phyloP scores from a whole-genome alignment of 2,888 invertebrate species.

The Zaprionus obscuricornis region DNA sequence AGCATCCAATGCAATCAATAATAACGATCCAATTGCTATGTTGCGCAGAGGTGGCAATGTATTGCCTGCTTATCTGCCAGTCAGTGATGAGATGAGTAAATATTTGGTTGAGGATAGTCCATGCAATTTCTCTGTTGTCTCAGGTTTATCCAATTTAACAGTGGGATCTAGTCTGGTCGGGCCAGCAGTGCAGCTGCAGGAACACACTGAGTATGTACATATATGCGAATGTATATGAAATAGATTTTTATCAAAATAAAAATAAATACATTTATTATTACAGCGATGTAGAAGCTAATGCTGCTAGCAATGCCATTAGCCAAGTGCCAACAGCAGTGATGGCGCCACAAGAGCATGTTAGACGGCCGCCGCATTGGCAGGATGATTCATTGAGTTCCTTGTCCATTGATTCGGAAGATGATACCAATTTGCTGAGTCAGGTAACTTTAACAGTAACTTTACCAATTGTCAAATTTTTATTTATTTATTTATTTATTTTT shows the following conservation, averaged over 20 bases:
- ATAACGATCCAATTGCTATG: conserved; percentile 82
- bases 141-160: conserved; percentile 88
- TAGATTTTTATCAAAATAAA: too few species aligned
- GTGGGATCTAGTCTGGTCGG: conserved; percentile 83
- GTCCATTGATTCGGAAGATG: conserved; percentile 83
- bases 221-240: not conserved
- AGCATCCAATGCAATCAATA: not conserved
- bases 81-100: conserved; percentile 85
- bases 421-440: conserved; percentile 83
- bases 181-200: conserved; percentile 77
- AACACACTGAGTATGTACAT: conserved; percentile 53
- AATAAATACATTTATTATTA: not conserved
- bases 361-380: conserved; percentile 71
- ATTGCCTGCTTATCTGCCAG: conserved; percentile 80
- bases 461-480: not conserved
- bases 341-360: conserved; percentile 43
- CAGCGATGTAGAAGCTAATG: conserved; percentile 7
- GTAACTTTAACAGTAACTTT: conserved; percentile 45
- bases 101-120: conserved; percentile 89
- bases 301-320: not conserved
- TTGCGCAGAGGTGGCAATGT: conserved; percentile 79
- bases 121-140: conserved; percentile 87
- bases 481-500: not conserved
- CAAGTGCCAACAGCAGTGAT: not conserved
- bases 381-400: conserved; percentile 83